Evolutionary conservation across 2,113 vertebrate genomes (phyloP).

Genomic region (Chloroceryle aenea): DNA sequence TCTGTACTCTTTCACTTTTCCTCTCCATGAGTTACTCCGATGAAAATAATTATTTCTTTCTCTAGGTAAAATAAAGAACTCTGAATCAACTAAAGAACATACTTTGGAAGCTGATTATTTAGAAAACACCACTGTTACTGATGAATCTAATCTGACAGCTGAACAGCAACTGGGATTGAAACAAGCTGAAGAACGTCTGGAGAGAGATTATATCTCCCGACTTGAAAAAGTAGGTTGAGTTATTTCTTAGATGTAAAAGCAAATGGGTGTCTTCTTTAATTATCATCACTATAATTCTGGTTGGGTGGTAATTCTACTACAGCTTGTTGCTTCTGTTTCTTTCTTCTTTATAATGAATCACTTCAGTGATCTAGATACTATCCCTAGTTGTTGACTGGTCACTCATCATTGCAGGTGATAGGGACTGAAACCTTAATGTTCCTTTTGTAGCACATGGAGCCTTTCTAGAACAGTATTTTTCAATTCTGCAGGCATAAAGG

Average conservation of each 20-base stretch:
- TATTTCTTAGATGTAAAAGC: conserved; percentile 37
- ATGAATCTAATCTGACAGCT: conserved; percentile 82
- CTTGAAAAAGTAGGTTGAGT: conserved; percentile 86
- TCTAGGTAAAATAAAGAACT: conserved; percentile 80
- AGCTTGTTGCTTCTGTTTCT: not conserved
- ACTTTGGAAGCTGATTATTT: conserved; percentile 76
- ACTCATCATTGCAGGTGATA: not conserved
- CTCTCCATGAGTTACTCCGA: not conserved
- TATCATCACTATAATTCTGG: not conserved
- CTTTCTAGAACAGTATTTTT: not conserved
- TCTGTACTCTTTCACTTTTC: not conserved
- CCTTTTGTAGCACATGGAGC: not conserved
- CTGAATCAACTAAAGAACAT: conserved; percentile 76
- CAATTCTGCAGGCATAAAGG: not conserved
- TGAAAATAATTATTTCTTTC: conserved; percentile 52
- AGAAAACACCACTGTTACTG: conserved; percentile 76
- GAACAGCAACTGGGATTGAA: conserved; percentile 96
- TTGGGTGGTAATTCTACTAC: not conserved
- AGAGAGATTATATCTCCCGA: conserved; percentile 95
- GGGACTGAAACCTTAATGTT: not conserved
- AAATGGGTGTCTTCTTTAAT: conserved; percentile 20
- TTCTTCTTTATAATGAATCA: not conserved
- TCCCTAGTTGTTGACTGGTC: not conserved
- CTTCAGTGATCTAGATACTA: not conserved
- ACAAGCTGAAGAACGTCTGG: conserved; percentile 95